Conservation (phyloP, 2,888 invertebrate genomes). For the Heteromurus nitidus region DNA sequence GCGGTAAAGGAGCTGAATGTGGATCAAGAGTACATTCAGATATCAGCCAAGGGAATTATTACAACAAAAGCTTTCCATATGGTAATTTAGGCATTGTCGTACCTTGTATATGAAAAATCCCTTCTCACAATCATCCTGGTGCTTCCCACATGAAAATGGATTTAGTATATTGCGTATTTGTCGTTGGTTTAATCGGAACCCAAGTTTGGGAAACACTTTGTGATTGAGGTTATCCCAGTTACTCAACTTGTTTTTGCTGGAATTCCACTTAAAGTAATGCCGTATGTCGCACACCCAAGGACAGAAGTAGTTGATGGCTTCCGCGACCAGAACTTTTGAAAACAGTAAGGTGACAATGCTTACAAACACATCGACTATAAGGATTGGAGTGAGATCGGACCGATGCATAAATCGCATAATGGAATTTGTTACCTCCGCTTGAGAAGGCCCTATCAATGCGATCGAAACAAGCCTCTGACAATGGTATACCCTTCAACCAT, state of each 20-base stretch:
- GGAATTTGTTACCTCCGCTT: conserved; percentile 64
- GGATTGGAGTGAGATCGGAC: no score
- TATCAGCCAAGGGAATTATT: no score
- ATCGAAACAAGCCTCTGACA: conserved; percentile 28
- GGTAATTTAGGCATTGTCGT: neutral
- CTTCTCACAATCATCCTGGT: conserved; percentile 32
- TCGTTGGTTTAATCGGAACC: conserved; percentile 32
- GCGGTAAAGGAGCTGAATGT: conserved; percentile 13
- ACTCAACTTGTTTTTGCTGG: conserved; percentile 38
- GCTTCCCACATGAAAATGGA: conserved; percentile 58
- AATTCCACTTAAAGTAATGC: conserved; percentile 37
- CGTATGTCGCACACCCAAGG: conserved; percentile 41
- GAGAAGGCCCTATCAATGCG: conserved; percentile 59
- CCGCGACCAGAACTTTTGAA: conserved; percentile 51
- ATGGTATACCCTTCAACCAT: conserved; percentile 52
- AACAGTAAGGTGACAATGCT: neutral
- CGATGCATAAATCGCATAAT: no score
- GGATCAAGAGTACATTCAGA: no score
- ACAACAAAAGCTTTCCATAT: neutral
- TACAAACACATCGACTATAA: no score
- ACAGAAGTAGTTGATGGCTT: conserved; percentile 52
- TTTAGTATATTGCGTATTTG: conserved; percentile 42
- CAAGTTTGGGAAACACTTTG: conserved; percentile 58
- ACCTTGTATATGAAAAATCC: conserved; percentile 57
- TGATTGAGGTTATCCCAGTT: conserved; percentile 58